Conservation (phyloP, 1,140 invertebrate genomes). For the Trachymyrmex septentrionalis region DNA sequence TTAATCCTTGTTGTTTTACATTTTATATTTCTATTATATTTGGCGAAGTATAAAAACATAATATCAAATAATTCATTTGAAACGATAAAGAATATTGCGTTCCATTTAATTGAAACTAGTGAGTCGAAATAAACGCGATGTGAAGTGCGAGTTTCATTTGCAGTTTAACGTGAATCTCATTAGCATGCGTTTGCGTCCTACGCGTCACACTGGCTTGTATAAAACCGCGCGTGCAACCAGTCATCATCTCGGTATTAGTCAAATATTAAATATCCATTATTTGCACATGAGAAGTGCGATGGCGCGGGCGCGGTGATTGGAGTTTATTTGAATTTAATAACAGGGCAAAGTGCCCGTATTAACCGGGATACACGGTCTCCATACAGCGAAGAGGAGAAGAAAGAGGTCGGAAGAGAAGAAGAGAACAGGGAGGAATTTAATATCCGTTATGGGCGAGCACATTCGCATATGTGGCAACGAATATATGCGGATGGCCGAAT, state of each 20-base stretch:
- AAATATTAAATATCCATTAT: constrained; percentile 59
- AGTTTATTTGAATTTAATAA: constrained; percentile 67
- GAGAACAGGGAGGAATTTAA: constrained; percentile 31
- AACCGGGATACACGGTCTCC: background rate
- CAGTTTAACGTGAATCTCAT: constrained; percentile 48
- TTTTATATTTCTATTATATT: background rate
- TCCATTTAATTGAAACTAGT: background rate
- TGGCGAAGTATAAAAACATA: background rate
- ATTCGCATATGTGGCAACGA: constrained; percentile 14
- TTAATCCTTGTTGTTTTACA: background rate
- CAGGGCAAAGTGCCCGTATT: background rate
- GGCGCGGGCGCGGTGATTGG: background rate
- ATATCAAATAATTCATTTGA: background rate
- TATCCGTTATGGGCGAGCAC: constrained; percentile 18
- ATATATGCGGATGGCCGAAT: constrained; percentile 33
- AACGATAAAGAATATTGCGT: background rate
- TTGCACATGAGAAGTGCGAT: background rate
- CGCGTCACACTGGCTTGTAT: background rate
- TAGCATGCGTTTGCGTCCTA: background rate
- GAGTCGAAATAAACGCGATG: background rate
- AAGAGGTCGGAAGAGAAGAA: background rate
- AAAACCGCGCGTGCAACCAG: constrained; percentile 4
- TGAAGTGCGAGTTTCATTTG: background rate
- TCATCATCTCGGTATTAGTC: constrained; percentile 39
- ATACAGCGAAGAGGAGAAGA: background rate